These are phyloP conservation scores for Kryptopterus vitreolus DNA, from an alignment of 2,797 vertebrate species.

Conservation along the genomic window DNA sequence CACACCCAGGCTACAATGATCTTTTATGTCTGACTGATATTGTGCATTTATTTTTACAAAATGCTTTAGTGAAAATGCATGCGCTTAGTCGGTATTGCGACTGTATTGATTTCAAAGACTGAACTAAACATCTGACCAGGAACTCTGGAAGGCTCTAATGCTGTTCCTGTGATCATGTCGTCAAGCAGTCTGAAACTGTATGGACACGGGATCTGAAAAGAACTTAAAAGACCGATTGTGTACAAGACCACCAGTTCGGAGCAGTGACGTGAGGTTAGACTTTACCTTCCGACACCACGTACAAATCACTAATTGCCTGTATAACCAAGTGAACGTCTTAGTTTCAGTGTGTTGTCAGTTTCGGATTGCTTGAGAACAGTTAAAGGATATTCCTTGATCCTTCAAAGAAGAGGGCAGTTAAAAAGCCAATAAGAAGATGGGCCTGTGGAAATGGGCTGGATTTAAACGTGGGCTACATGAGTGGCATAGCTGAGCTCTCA, in stretches of 20 bases:
- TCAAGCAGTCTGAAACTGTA: constrained; percentile 27
- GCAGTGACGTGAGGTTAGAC: no score
- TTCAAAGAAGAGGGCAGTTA: constrained; percentile 29
- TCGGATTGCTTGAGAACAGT: constrained; percentile 28
- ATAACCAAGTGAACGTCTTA: background rate
- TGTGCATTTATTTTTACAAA: constrained; percentile 32
- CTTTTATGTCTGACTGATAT: background rate
- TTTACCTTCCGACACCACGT: background rate
- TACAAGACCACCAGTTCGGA: background rate
- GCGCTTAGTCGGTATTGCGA: constrained; percentile 15
- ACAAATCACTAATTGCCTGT: background rate
- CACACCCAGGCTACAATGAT: constrained; percentile 5
- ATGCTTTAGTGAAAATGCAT: constrained; percentile 25
- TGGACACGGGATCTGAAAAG: background rate
- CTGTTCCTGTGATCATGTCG: constrained; percentile 31
- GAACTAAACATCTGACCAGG: constrained; percentile 5
- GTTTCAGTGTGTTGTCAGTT: background rate
- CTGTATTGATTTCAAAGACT: constrained; percentile 12
- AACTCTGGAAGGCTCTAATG: background rate
- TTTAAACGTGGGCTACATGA: constrained; percentile 82
- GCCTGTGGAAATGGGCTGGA: constrained; percentile 51
- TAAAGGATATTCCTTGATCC: constrained; percentile 28
- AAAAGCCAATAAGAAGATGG: constrained; percentile 67
- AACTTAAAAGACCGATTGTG: background rate
- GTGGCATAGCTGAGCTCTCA: constrained; percentile 99